Evolutionary conservation across 2,888 invertebrate genomes (phyloP).

Genomic region (Drosophila greeni): DNA sequence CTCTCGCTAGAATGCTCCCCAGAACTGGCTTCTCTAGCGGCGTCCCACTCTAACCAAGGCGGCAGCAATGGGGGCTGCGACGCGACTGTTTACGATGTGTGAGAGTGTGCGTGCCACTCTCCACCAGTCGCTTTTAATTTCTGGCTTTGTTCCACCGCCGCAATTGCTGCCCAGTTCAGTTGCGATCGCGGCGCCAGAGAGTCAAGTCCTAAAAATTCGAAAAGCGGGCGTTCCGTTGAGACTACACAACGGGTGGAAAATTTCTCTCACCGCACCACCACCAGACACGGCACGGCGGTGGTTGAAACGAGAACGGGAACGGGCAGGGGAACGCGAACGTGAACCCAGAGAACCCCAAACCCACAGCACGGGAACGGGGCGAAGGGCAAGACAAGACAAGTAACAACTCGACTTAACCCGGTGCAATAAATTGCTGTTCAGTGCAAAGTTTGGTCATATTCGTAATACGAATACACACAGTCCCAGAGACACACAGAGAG

Average conservation of each 20-base stretch:
- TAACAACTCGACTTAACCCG: conserved; percentile 17
- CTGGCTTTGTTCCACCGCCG: conserved; percentile 56
- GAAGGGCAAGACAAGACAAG: too few relatives aligned
- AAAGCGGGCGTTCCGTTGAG: conserved; percentile 23
- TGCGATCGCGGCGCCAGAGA: conserved; percentile 73
- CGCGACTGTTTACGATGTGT: background rate
- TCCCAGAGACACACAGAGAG: conserved; percentile 5
- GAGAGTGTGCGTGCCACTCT: conserved; percentile 13
- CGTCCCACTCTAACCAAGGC: conserved; percentile 17
- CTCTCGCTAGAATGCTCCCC: conserved; percentile 31
- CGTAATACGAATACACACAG: conserved; percentile 14
- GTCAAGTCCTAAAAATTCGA: conserved; percentile 53
- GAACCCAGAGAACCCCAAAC: conserved; percentile 11
- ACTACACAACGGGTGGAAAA: conserved; percentile 60
- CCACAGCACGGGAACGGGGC: background rate
- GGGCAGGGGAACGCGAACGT: conserved; percentile 13
- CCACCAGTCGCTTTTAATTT: conserved; percentile 39
- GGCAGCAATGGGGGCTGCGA: conserved; percentile 4
- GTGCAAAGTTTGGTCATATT: conserved; percentile 23
- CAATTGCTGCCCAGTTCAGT: conserved; percentile 66
- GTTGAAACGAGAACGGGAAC: conserved; percentile 52
- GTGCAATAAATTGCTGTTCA: conserved; percentile 34
- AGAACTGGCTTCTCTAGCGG: conserved; percentile 22
- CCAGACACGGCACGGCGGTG: conserved; percentile 48
- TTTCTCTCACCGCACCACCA: conserved; percentile 50